phyloP scores from a whole-genome alignment of 1,140 invertebrate species.

The Drosophila dunni region DNA sequence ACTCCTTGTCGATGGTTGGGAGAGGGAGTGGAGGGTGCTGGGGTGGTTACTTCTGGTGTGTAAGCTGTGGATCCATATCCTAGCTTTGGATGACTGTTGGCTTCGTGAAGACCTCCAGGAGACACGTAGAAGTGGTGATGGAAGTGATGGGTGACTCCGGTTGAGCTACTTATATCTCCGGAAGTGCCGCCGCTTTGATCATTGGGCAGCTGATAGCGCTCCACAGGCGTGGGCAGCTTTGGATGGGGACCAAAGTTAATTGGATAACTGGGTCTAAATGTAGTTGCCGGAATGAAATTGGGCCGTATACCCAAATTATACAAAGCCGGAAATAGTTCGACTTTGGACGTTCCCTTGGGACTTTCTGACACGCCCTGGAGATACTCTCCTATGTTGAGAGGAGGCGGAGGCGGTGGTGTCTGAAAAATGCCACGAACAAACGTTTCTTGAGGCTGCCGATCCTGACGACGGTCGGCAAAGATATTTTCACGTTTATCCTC shows the following conservation, averaged over 20 bases:
- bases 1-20: slow-evolving; percentile 3
- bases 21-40: not conserved
- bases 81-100: slow-evolving; percentile 21
- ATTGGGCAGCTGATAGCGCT: slow-evolving; percentile 40
- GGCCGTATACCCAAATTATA: slow-evolving; percentile 57
- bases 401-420: slow-evolving; percentile 43
- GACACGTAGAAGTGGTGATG: slow-evolving; percentile 85
- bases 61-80: slow-evolving; percentile 23
- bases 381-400: slow-evolving; percentile 80
- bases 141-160: slow-evolving; percentile 75
- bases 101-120: slow-evolving; percentile 23
- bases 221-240: slow-evolving; percentile 31
- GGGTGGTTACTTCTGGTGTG: slow-evolving; percentile 25
- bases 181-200: slow-evolving; percentile 23
- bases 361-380: slow-evolving; percentile 35
- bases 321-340: slow-evolving; percentile 66
- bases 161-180: not conserved
- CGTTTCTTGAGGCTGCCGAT: slow-evolving; percentile 68
- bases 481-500: slow-evolving; percentile 39
- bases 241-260: slow-evolving; percentile 50
- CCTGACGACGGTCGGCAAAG: slow-evolving; percentile 68
- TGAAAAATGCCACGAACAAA: slow-evolving; percentile 73
- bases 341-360: slow-evolving; percentile 46
- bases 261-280: slow-evolving; percentile 72
- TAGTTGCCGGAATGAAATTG: slow-evolving; percentile 67